Conservation (phyloP, 2,797 vertebrate genomes). For the Myotis myotis region DNA sequence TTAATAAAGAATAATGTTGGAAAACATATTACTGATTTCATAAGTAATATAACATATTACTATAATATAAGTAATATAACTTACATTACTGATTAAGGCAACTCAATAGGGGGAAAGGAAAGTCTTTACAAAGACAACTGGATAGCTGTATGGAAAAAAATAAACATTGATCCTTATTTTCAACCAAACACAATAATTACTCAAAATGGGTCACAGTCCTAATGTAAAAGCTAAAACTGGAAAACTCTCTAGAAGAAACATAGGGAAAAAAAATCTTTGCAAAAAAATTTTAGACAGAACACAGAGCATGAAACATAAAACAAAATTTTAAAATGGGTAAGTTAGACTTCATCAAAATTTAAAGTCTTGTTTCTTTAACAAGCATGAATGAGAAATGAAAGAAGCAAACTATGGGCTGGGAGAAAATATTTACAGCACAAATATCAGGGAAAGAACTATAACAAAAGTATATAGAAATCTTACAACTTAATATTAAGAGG, state of each 20-base stretch:
- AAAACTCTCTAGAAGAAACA: background rate
- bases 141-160: background rate
- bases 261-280: background rate
- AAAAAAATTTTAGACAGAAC: background rate
- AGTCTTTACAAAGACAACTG: background rate
- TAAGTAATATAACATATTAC: too few relatives aligned
- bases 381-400: background rate
- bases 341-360: background rate
- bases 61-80: too few relatives aligned
- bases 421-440: background rate
- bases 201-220: background rate
- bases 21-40: background rate
- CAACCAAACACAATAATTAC: background rate
- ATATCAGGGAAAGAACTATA: background rate
- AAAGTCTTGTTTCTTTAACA: conserved; percentile 5
- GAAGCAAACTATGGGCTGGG: background rate
- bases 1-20: background rate
- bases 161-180: background rate
- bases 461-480: background rate
- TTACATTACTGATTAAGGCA: background rate
- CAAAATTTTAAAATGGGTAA: background rate
- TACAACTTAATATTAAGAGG: background rate
- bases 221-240: background rate
- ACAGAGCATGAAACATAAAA: background rate
- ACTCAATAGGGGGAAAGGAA: background rate